Evolutionary conservation across 2,888 invertebrate species (phyloP).

Genomic region (Pegoplata infirma): DNA sequence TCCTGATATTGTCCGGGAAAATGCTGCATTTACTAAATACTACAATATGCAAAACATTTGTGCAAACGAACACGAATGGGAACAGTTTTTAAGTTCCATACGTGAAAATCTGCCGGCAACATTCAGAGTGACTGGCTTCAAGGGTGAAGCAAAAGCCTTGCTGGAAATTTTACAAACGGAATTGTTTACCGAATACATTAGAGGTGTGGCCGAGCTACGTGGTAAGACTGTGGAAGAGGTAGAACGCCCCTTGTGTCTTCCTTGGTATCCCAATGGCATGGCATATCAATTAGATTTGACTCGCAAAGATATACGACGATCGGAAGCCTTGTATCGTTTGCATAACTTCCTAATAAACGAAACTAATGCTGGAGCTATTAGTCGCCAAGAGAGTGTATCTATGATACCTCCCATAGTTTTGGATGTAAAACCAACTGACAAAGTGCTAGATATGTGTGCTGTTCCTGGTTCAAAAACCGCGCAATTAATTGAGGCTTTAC

Average conservation of each 20-base stretch:
- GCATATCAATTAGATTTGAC: constrained; percentile 96
- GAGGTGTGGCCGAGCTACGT: constrained; percentile 78
- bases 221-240: constrained; percentile 76
- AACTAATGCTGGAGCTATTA: constrained; percentile 96
- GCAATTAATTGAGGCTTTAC: constrained; percentile 96
- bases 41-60: constrained; percentile 92
- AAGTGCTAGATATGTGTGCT: constrained; percentile 99
- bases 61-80: constrained; percentile 90
- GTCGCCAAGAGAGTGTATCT: constrained; percentile 97
- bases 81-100: constrained; percentile 86
- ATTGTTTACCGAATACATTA: constrained; percentile 88
- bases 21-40: constrained; percentile 89
- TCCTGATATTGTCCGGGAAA: constrained; percentile 89
- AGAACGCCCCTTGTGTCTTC: constrained; percentile 86
- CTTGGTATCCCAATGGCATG: constrained; percentile 96
- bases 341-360: constrained; percentile 98
- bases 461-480: constrained; percentile 99
- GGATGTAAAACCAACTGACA: constrained; percentile 93
- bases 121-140: constrained; percentile 95
- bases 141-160: constrained; percentile 88
- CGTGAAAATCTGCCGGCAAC: constrained; percentile 93
- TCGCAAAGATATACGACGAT: constrained; percentile 91
- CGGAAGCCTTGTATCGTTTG: constrained; percentile 88
- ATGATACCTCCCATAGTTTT: constrained; percentile 98
- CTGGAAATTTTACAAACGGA: constrained; percentile 90